Evolutionary conservation across 2,888 invertebrate species (phyloP), one percentile per base, ranked within the genome.

Genomic region (Eupithecia subfuscata): DNA sequence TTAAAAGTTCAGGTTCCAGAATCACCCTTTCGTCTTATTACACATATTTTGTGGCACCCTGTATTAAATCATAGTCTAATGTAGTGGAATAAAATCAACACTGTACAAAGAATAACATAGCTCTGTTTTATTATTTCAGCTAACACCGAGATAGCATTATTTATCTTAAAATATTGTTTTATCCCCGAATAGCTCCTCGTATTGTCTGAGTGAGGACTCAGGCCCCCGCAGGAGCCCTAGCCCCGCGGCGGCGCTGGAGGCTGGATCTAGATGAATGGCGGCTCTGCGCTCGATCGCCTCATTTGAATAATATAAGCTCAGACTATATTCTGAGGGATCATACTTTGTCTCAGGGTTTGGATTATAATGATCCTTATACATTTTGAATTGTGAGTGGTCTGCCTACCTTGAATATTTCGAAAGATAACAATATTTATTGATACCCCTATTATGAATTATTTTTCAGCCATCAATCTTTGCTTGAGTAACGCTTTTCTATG

Each of bases 241-340:
- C n/a, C 6, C 40, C 40, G 4, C 0, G 37, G 37, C 11, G 40
- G 34, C 34, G 3, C 34, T 34, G n/a, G 34, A 40, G 65, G 40
- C 22, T 67, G 40, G 40, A 67, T 40, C 67, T 67, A 67, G 67
- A 67, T 34, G 34, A 18, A 64, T 64, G 64, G 34, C 64, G 16
- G 64, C 30, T 18, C 64, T 8, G 16, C 18, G 8, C 34, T 64
- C 34, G 18, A 34, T 34, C 34, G 9, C 3, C 22, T 67, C 37
- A 67, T 67, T 67, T 67, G 67, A 67, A 67, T 67, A 40, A n/a
- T 67, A n/a, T n/a, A n/a, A 40, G 67, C 67, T 11, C n/a, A n/a
- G 16, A 67, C n/a, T 22, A 67, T 67, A n/a, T 40, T 67, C 34
- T 67, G 67, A 34, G 34, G n/a, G n/a, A 67, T 64, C 64, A 64